Percentiles rank a stretch among this genome's conserved stretches.
Evolutionary conservation across 2,113 vertebrate genomes (phyloP).

Genomic region (Azemiops feae): DNA sequence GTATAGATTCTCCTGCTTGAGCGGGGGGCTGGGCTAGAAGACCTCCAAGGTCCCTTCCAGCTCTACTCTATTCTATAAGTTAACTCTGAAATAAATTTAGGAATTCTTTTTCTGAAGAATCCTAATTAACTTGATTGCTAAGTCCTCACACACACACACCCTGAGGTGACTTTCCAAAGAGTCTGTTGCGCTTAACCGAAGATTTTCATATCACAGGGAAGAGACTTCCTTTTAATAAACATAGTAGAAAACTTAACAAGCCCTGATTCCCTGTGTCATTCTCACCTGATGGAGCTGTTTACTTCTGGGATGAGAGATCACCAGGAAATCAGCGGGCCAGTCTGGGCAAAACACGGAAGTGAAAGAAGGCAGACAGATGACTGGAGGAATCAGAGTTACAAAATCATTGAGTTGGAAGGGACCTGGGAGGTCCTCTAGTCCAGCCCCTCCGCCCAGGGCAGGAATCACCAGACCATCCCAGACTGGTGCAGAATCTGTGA

Average conservation of each 20-base stretch:
- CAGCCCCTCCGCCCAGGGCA: too few species aligned
- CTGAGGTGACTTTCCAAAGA: background rate
- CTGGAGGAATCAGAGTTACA: background rate
- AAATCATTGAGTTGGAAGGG: background rate
- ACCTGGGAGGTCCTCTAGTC: too few species aligned
- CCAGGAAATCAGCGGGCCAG: background rate
- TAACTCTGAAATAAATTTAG: background rate
- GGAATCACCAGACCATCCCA: too few species aligned
- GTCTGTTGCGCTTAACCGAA: rapidly evolving
- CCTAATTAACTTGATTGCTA: background rate
- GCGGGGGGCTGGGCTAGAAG: too few species aligned
- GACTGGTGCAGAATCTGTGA: too few species aligned
- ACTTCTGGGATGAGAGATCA: background rate
- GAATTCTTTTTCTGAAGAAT: background rate
- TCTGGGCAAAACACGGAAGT: background rate
- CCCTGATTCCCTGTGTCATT: background rate
- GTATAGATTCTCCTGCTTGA: too few species aligned
- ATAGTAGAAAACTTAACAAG: rapidly evolving
- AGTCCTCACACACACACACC: background rate
- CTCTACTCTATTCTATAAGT: background rate
- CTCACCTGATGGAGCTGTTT: background rate
- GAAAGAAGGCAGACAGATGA: background rate
- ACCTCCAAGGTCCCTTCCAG: too few species aligned
- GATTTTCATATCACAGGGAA: background rate
- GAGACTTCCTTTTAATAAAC: background rate